Evolutionary conservation across 2,888 invertebrate species (phyloP).

Genomic region (Plebejus argus): DNA sequence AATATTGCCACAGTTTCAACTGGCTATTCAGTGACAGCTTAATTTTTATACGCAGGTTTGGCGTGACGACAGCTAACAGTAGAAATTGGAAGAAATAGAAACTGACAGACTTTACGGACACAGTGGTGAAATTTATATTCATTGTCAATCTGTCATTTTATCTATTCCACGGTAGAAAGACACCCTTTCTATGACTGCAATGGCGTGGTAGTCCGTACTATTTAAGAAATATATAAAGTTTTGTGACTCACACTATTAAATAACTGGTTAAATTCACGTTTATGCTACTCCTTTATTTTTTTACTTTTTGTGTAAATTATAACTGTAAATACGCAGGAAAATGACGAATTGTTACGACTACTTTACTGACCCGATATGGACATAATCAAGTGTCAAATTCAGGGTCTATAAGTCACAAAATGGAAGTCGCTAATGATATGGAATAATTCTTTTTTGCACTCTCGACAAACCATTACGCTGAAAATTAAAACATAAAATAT

Average conservation of each 20-base stretch:
- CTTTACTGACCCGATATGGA: neutral
- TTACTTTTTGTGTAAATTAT: neutral
- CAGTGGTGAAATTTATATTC: no score
- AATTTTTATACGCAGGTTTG: neutral
- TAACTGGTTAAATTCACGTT: neutral
- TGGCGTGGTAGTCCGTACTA: no score
- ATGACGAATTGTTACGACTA: neutral
- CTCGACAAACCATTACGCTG: slow-evolving; percentile 7
- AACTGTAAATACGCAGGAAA: neutral
- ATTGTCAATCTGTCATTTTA: no score
- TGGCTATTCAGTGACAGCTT: neutral
- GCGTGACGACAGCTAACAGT: no score
- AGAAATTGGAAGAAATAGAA: no score
- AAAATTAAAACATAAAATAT: slow-evolving; percentile 29
- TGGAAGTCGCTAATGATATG: slow-evolving; percentile 14
- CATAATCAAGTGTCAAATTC: neutral
- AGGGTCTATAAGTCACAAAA: neutral
- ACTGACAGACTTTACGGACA: no score
- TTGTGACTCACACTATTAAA: neutral
- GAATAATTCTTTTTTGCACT: slow-evolving; percentile 3
- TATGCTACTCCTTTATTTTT: neutral
- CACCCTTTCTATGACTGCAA: no score
- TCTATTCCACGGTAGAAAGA: no score
- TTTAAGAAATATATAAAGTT: neutral
- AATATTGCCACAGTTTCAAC: neutral